Percentiles rank a stretch among this genome's conserved stretches.
Conservation (phyloP, 2,113 vertebrate species). For the Plestiodon gilberti region DNA sequence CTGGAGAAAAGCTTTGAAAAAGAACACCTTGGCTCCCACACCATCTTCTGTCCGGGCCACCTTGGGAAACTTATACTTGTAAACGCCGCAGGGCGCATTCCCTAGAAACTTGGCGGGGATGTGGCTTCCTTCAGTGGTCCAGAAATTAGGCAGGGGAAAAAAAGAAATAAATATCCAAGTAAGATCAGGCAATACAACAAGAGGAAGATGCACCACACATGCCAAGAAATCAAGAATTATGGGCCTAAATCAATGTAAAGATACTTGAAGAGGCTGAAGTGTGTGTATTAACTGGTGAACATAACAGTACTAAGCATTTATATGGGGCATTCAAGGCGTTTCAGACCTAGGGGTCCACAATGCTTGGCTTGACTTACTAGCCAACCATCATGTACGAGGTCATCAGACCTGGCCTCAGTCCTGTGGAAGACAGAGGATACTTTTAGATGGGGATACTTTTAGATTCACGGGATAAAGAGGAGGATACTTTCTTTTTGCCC, state of each 20-base stretch:
- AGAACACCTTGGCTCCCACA: conserved; percentile 91
- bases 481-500: not conserved
- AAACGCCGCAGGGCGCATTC: conserved; percentile 92
- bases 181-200: conserved; percentile 6
- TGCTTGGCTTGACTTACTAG: not conserved
- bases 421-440: too few species aligned
- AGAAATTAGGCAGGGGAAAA: not conserved
- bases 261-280: not conserved
- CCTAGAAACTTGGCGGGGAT: conserved; percentile 87
- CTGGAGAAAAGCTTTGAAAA: conserved; percentile 93
- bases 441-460: too few species aligned
- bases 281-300: too few species aligned
- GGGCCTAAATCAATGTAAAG: not conserved
- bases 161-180: conserved; percentile 25
- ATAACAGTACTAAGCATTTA: not conserved
- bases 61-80: conserved; percentile 93
- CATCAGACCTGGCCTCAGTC: too few species aligned
- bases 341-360: not conserved
- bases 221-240: not conserved
- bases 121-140: conserved; percentile 73
- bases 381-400: not conserved
- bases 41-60: conserved; percentile 77
- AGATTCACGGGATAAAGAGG: too few species aligned
- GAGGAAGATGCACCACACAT: not conserved
- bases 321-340: not conserved